phyloP scores from a whole-genome alignment of 2,113 vertebrate genomes.

The Phrynosoma blainvillii region DNA sequence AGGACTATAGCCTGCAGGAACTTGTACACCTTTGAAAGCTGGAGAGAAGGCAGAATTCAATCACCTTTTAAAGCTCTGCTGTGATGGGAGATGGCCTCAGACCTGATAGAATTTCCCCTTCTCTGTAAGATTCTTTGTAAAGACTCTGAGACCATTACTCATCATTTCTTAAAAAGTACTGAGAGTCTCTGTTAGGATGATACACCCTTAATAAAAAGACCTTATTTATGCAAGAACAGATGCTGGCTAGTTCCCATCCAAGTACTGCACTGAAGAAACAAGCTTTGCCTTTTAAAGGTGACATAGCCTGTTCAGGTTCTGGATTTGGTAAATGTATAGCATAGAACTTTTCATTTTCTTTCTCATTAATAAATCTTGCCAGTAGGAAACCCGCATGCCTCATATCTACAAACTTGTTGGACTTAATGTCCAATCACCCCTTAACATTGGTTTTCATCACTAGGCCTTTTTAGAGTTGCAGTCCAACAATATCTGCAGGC shows the following conservation, averaged over 20 bases:
- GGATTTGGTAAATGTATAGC: neutral
- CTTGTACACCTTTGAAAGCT: neutral
- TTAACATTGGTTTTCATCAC: too few species aligned
- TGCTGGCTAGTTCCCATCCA: neutral
- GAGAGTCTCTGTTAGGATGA: conserved; percentile 1
- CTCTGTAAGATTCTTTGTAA: conserved; percentile 35
- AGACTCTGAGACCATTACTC: conserved; percentile 33
- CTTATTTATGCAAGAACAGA: conserved; percentile 22
- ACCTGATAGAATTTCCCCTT: neutral
- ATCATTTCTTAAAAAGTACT: conserved; percentile 32
- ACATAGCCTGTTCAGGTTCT: too few species aligned
- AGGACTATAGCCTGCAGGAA: neutral
- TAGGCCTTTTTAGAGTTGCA: too few species aligned
- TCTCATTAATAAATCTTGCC: neutral
- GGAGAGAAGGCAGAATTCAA: neutral
- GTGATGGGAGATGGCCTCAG: neutral
- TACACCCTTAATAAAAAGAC: conserved; percentile 29
- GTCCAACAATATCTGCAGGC: too few species aligned
- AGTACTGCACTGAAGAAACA: neutral
- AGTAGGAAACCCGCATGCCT: too few species aligned
- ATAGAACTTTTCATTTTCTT: neutral
- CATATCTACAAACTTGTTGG: too few species aligned
- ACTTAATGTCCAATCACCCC: too few species aligned
- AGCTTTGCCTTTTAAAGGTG: neutral
- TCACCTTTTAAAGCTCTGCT: neutral